Evolutionary conservation across 2,797 vertebrate species (phyloP).

Genomic region (Tinamus major): DNA sequence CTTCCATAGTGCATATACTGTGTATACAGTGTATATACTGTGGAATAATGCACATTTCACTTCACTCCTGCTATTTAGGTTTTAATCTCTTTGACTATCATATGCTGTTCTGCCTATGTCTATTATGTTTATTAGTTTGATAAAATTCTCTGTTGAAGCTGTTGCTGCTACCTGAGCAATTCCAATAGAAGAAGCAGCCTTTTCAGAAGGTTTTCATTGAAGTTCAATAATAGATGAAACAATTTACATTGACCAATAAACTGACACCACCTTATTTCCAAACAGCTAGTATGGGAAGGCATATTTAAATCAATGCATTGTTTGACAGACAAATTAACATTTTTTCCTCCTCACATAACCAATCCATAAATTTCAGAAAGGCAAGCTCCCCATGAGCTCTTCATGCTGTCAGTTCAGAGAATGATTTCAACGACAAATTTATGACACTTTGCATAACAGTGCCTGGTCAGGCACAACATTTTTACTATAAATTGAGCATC

Average conservation of each 20-base stretch:
- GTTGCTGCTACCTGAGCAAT: not conserved
- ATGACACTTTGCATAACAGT: not conserved
- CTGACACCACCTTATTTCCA: not conserved
- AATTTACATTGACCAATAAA: constrained; percentile 3
- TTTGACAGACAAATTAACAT: not conserved
- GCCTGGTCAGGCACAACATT: not conserved
- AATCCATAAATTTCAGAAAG: not conserved
- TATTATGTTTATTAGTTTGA: not conserved
- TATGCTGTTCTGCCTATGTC: not conserved
- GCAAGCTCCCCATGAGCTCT: not conserved
- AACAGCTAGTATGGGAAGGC: not conserved
- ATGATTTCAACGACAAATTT: not conserved
- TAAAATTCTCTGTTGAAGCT: not conserved
- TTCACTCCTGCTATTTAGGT: not conserved
- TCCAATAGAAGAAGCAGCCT: not conserved
- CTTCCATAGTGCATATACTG: not conserved
- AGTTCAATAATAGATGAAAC: constrained; percentile 9
- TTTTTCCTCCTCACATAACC: not conserved
- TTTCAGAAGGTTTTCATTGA: not conserved
- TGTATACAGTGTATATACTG: not conserved
- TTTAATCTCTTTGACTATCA: not conserved
- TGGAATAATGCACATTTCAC: not conserved
- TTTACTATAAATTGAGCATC: not conserved
- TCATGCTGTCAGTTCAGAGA: not conserved
- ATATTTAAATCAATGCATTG: not conserved